A percentile compares a stretch with the other conserved stretches of the same genome.
Conservation (phyloP, 2,797 vertebrate species). For the Sebastes taczanowskii region DNA sequence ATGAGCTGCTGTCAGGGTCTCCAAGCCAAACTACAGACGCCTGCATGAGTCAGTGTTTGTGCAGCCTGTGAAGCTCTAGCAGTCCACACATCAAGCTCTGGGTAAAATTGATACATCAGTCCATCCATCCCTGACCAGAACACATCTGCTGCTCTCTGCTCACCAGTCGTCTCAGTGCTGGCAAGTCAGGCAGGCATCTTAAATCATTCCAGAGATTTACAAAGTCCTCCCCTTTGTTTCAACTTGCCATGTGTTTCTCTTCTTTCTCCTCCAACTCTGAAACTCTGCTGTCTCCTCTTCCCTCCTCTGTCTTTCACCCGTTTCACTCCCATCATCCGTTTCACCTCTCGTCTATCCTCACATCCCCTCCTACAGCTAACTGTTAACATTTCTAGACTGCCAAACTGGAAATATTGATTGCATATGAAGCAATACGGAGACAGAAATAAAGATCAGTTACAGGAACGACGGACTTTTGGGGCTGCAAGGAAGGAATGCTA, state of each 20-base stretch:
- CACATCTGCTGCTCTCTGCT: conserved; percentile 62
- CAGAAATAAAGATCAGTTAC: conserved; percentile 42
- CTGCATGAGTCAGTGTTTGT: conserved; percentile 13
- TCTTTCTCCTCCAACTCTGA: conserved; percentile 21
- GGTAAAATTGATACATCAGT: conserved; percentile 56
- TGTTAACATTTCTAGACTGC: conserved; percentile 26
- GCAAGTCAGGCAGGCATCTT: conserved; percentile 50
- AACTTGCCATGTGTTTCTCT: conserved; percentile 72
- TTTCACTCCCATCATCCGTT: conserved; percentile 27
- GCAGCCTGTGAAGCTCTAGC: conserved; percentile 11
- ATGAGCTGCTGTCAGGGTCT: background rate
- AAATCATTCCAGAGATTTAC: conserved; percentile 68
- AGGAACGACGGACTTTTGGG: conserved; percentile 22
- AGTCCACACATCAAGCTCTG: conserved; percentile 38
- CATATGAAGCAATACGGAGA: conserved; percentile 41
- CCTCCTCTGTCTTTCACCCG: background rate
- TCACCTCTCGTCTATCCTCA: conserved; percentile 38
- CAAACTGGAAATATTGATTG: conserved; percentile 44
- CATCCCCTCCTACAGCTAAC: conserved; percentile 17
- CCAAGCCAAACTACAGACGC: conserved; percentile 17
- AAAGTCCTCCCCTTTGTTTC: conserved; percentile 57
- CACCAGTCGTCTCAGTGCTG: conserved; percentile 56
- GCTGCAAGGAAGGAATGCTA: conserved; percentile 33
- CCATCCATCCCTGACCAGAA: conserved; percentile 40
- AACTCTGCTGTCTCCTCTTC: conserved; percentile 10